Evolutionary conservation across 2,797 vertebrate genomes (phyloP).

Genomic region (Rhinoraja longicauda): DNA sequence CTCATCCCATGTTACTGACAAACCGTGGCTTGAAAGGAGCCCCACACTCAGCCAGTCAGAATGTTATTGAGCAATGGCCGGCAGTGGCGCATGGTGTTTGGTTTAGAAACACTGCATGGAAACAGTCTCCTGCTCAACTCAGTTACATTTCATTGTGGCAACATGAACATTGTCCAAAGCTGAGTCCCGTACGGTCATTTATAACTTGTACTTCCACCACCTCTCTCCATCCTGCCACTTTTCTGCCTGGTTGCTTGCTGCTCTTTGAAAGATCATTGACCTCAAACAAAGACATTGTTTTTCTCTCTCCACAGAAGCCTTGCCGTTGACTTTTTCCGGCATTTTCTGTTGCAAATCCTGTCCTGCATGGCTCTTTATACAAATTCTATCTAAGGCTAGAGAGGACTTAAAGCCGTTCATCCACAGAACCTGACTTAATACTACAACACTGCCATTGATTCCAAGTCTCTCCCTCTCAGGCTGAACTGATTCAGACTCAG

Average conservation of each 20-base stretch:
- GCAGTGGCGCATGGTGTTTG: not conserved
- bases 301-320: too few species aligned
- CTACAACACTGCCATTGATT: not conserved
- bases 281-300: too few species aligned
- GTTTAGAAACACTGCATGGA: too few species aligned
- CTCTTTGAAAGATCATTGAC: too few species aligned
- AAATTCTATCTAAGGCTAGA: not conserved
- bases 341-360: too few species aligned
- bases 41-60: not conserved
- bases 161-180: not conserved
- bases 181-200: not conserved
- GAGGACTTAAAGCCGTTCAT: not conserved
- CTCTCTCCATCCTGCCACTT: not conserved
- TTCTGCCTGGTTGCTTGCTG: not conserved
- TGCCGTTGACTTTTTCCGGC: too few species aligned
- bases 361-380: not conserved
- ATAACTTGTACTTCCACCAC: not conserved
- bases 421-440: not conserved
- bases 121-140: not conserved
- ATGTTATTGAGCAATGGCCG: not conserved
- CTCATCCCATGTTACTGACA: too few species aligned
- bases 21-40: too few species aligned
- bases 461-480: too few species aligned
- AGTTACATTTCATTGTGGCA: not conserved
- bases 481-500: not conserved